Evolutionary conservation across 2,888 invertebrate genomes (phyloP).

Genomic region (Philonicus albiceps): DNA sequence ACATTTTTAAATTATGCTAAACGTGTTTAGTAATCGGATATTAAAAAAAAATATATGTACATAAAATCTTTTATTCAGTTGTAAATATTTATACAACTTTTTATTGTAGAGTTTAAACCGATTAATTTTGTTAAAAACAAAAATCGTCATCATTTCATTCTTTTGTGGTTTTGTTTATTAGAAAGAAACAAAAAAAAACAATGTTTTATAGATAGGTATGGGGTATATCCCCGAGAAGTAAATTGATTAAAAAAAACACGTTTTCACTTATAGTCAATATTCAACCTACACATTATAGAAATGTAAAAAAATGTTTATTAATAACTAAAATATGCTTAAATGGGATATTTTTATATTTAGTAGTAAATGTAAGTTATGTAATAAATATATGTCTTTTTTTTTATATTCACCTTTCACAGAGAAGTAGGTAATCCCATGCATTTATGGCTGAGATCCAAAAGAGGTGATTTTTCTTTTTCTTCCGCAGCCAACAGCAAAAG

Average conservation of each 20-base stretch:
- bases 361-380: not conserved
- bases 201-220: no score
- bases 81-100: not conserved
- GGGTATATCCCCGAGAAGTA: not conserved
- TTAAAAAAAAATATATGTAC: not conserved
- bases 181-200: not conserved
- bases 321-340: not conserved
- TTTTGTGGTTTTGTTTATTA: not conserved
- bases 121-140: not conserved
- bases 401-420: constrained; percentile 43
- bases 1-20: not conserved
- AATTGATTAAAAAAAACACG: not conserved
- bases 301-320: not conserved
- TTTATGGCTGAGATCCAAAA: constrained; percentile 41
- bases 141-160: not conserved
- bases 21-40: not conserved
- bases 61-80: not conserved
- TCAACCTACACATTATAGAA: not conserved
- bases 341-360: not conserved
- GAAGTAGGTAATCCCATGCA: constrained; percentile 41
- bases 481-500: not conserved
- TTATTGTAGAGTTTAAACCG: not conserved
- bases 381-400: not conserved
- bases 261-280: not conserved
- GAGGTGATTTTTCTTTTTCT: not conserved